Percentiles rank a stretch among this genome's conserved stretches.
Evolutionary conservation across 30 jellyfish, hydroid and myxozoan species (phyloP).

Genomic region (Turritopsis rubra): DNA sequence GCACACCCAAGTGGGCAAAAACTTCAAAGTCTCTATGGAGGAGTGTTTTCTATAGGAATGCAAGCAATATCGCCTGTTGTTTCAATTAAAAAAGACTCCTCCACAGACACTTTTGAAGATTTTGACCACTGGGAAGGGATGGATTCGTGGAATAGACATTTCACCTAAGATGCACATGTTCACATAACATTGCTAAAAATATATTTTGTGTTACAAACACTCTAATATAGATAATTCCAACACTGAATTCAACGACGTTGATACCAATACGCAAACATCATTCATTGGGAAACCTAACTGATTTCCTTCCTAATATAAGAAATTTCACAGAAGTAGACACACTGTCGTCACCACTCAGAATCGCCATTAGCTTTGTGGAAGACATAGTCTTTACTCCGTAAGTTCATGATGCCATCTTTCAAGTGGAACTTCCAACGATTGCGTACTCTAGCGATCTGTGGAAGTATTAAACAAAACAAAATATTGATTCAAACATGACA

Average conservation of each 20-base stretch:
- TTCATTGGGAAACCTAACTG: background rate
- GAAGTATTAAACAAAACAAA: too few relatives aligned
- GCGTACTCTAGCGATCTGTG: conserved; percentile 89
- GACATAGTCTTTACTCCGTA: conserved; percentile 73
- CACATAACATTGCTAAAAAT: background rate
- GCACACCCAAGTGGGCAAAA: too few relatives aligned
- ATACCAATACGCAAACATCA: background rate
- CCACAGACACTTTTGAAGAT: too few relatives aligned
- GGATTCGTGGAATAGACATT: too few relatives aligned
- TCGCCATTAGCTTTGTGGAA: conserved; percentile 98
- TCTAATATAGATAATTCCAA: background rate
- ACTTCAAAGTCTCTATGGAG: too few relatives aligned
- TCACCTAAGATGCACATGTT: background rate
- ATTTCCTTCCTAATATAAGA: background rate
- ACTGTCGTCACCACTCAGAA: conserved; percentile 78
- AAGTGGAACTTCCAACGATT: conserved; percentile 94
- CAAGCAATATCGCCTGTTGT: too few relatives aligned
- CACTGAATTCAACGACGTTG: background rate
- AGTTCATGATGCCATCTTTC: conserved; percentile 96
- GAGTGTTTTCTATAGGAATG: too few relatives aligned
- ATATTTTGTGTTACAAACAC: background rate
- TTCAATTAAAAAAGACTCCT: too few relatives aligned
- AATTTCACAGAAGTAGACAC: background rate
- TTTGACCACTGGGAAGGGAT: too few relatives aligned
- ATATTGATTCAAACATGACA: too few relatives aligned